Evolutionary conservation across 2,797 vertebrate genomes (phyloP), one percentile per base, ranked within the genome.

Genomic region (Acanthurus tractus): DNA sequence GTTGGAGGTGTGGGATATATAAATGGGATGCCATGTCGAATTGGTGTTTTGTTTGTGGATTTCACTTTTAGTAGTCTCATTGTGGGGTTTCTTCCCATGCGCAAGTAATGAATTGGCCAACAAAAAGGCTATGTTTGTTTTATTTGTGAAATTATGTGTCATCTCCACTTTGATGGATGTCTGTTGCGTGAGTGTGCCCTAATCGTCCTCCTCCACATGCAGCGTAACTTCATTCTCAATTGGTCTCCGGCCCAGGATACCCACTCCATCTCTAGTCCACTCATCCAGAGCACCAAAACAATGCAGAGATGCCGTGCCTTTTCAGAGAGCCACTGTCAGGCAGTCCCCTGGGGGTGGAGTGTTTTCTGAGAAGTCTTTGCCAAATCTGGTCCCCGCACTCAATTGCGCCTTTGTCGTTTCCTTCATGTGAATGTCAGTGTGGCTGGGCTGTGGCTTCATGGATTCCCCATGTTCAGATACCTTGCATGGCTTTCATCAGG

Each of bases 381-480:
- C 84, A 88, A 86, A 86, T 81, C 52, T 66, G 53, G 52, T 79
- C 66, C 58, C 50, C 6, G 48, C 79, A 48, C 79, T 92, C 88
- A 87, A 84, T 86, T 61, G 82, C 68, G 58, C 59, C 89, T 91
- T 91, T 91, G 88, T 94, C 79, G 54, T 81, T 72, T 74, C 63
- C 71, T 85, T 61, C 78, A 52, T 73, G 77, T 77, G 81, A 86
- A 81, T 88, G 72, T 85, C 84, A 81, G 70, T 74, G 66, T 23
- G 81, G 78, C 70, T 64, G 55, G 82, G 75, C 63, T 52, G 77
- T 17, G 75, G 79, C 75, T 88, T 73, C 70, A 54, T 56, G 79
- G 72, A 76, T 84, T 63, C 76, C 69, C 75, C 69, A 63, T 29
- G 61, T 72, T 80, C 65, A 56, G 74, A 83, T 82, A 84, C 74